Base-by-base conservation (phyloP, 2,113 vertebrate genomes). In the Nesoenas mayeri region DNA sequence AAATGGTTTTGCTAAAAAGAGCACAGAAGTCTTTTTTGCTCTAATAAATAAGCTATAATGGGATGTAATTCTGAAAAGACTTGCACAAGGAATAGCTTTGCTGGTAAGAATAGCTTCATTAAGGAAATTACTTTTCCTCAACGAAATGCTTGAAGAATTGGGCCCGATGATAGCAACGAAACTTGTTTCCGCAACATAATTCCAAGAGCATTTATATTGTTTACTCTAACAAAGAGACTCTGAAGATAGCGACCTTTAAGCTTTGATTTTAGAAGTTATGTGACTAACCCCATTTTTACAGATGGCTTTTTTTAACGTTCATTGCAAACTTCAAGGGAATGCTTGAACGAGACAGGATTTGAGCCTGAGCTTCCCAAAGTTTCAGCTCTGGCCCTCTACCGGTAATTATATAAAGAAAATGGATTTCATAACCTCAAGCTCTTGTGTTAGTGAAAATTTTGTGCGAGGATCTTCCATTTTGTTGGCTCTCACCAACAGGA, bases 281-380 rank as follows among this genome's bases (percentile, higher is more conserved):
- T 85, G 91, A 91, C 93, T 95, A 97, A 95, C 93, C 89, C 69
- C 9, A 6, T 74, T 89, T 90, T 70, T 87, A 70, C 91, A 92
- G 87, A 92, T 86, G 80, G 40, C 60, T 94, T 73, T 91, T 96
- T 97, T 96, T 92, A 82, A 95, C 92, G 82, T 92, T 97, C 83
- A 79, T 96, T 87, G 82, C 92, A 88, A 94, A 96, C 95, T 97
- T 97, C 95, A 97, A 94, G 91, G 87, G 79, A 94, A 93, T 95
- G 89, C 86, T 95, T 31, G 21, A 73, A 86, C 10, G 20, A 93
- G 84, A 89, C 69, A 88, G 93, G 93, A 97, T 96, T 97, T 97
- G 94, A 96, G 91, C 89, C 90, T 79, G 70, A 96, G 93, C 62
- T 94, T 93, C 70, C 77, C 80, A 34, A 75, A 89, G 73, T 87